Evolutionary conservation across 2,113 vertebrate species (phyloP), one percentile per base, ranked within the genome.

Genomic region (Chionomys nivalis): DNA sequence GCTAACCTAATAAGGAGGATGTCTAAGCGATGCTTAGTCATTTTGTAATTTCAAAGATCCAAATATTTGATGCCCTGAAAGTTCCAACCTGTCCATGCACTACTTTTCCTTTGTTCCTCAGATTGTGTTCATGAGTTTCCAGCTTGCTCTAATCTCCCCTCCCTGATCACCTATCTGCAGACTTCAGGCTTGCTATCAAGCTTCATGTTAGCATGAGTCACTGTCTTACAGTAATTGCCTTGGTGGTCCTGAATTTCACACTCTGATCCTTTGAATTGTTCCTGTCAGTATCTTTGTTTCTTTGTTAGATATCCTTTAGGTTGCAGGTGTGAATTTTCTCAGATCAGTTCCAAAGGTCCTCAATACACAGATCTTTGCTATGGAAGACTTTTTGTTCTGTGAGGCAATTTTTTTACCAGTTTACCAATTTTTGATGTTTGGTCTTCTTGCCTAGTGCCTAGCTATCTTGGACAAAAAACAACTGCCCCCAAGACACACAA

Each of bases 201-300:
- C 52, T 33, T 55, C 16, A 75, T 10, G 58, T 39, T 10, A 79
- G 16, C 47, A 73, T 78, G 68, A 90, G 61, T 39, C 65, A 77
- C 12, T 55, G 47, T n/a, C 49, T 87, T 65, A 14, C 49, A 94
- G 83, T 87, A 72, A 63, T 72, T 68, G 7, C 55, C 72, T 26
- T 55, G 13, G 26, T 94, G 75, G 55, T 88, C 91, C 95, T 93
- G 31, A 42, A 55, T 87, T 87, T 92, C 68, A 92, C 19, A 52
- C 11, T 86, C 13, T 61, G 55, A 23, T 68, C 94, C 68, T 90
- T 4, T 17, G 47, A 88, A 68, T 83, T 90, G 68, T 92, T 24
- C 76, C 82, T 79, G 28, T 49, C 87, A 5, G n/a, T 61, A 44
- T 82, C 39, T 91, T 83, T 96, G 73, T 87, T 73, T 92, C 88